Evolutionary conservation across 2,888 invertebrate species (phyloP), one percentile per base, ranked within the genome.

Genomic region (Malthinus seriepunctatus): DNA sequence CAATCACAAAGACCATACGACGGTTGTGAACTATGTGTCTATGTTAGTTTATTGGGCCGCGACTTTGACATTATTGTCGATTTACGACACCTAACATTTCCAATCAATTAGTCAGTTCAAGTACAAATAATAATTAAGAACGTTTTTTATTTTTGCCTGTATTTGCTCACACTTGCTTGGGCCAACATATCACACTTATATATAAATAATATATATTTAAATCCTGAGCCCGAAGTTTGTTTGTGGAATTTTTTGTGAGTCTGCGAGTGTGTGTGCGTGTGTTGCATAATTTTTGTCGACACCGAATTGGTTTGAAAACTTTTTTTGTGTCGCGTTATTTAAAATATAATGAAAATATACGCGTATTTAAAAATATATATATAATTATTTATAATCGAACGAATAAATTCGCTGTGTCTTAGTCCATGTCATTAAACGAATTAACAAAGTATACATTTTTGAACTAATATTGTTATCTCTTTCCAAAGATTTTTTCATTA

Each of bases 31-130:
- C 71, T 72, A 66, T 58, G 60, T 32, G 56, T 60, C 67, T 70
- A 71, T 71, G 67, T 66, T 53, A 52, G 39, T 15, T 15, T 35
- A 9, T 42, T 34, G 55, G 39, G 56, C 52, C 54, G 60, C 64
- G 23, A 62, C 57, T 62, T 67, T 56, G 60, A 58, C 64, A 59
- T 65, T 57, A 64, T 56, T 37, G 57, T 63, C 61, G 65, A 23
- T 23, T 23, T 23, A 23, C 23, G 54, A 60, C 49, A 62, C 65
- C 63, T 62, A 58, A 56, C 65, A 65, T 63, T 65, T 60, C 81
- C 81, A 81, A 84, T 86, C 84, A 84, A 86, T 87, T 88, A 88
- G 88, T 88, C 88, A 88, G 88, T 88, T 87, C 85, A 87, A 88
- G 88, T 88, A 88, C 88, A 88, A 88, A 88, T 87, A 87, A 87